Base-by-base conservation (phyloP, 2,113 vertebrate species). In the Psittacus erithacus region DNA sequence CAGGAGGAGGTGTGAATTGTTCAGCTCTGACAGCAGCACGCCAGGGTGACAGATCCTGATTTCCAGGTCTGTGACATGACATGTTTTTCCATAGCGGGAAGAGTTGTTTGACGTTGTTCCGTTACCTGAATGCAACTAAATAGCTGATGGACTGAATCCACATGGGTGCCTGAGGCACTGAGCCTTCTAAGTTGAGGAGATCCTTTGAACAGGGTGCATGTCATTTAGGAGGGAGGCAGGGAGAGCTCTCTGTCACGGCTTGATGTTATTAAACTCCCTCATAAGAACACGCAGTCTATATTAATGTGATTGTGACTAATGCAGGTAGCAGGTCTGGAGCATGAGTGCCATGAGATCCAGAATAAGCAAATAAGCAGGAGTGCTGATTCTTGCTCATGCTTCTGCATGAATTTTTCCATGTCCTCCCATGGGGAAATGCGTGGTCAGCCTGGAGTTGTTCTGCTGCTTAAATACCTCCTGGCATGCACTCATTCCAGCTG, bases 131-230 rank as follows among this genome's bases (percentile, higher is more conserved):
- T 82, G 35, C 18, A 0, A 25, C 64, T 6, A 39, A 74, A 39
- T 50, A 14, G 50, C 75, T 60, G 84, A 69, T 62, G 82, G 55
- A 52, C 68, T 70, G 38, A 81, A 71, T 47, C 24, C 50, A 13
- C 24, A 3, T 0, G 65, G 65, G 35, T 64, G 90, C 95, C 93
- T 27, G 79, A 93, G 82, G 95, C 53, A 0, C 78, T 35, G 46
- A 67, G 82, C 50, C 6, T 68, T 74, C 6, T 55, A 17, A 43
- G 63, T 63, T 57, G 79, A 90, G 96, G 92, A 88, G 95, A 76
- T 86, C 27, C 73, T 83, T 83, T 90, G 88, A 83, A 38, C 19
- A 33, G 68, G 60, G 55, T 59, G 68, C 60, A 60, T 47, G 74
- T 88, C 52, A n/a, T 44, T 49, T 33, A 14, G 87, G 27, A 93